A percentile compares a stretch with the other conserved stretches of the same genome.
Conservation (phyloP, 2,113 vertebrate species). For the Megalops atlanticus region DNA sequence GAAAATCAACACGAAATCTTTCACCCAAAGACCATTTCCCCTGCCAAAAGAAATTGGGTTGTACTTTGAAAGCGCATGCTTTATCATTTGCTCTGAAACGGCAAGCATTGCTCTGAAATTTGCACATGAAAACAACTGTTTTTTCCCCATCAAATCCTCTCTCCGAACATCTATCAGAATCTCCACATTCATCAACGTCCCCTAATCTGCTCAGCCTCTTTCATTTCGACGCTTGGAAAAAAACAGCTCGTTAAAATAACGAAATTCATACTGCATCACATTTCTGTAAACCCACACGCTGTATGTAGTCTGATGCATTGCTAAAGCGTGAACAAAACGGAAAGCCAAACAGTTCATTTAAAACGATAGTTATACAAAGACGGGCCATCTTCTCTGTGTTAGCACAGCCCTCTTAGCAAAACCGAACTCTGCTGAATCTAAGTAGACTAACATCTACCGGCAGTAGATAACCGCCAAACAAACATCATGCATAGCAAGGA, state of each 20-base stretch:
- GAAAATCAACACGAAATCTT: too few relatives aligned
- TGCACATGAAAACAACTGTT: not conserved
- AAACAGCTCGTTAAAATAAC: not conserved
- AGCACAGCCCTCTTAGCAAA: not conserved
- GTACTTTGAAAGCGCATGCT: not conserved
- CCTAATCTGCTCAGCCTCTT: not conserved
- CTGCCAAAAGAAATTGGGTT: not conserved
- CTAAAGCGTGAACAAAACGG: not conserved
- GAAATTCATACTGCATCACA: not conserved
- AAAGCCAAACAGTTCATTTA: not conserved
- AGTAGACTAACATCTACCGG: not conserved
- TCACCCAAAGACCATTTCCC: not conserved
- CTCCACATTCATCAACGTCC: not conserved
- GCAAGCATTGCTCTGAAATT: not conserved
- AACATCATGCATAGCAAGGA: not conserved
- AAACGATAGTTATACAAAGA: not conserved
- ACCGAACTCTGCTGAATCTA: not conserved
- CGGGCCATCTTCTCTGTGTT: not conserved
- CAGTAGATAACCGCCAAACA: not conserved
- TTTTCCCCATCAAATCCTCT: not conserved
- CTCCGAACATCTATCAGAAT: not conserved
- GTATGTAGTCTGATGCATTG: not conserved
- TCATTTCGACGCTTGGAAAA: not conserved
- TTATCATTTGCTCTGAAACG: not conserved
- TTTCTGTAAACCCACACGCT: not conserved